Conservation (phyloP, 1,140 invertebrate species). For the Ridgeia piscesae region DNA sequence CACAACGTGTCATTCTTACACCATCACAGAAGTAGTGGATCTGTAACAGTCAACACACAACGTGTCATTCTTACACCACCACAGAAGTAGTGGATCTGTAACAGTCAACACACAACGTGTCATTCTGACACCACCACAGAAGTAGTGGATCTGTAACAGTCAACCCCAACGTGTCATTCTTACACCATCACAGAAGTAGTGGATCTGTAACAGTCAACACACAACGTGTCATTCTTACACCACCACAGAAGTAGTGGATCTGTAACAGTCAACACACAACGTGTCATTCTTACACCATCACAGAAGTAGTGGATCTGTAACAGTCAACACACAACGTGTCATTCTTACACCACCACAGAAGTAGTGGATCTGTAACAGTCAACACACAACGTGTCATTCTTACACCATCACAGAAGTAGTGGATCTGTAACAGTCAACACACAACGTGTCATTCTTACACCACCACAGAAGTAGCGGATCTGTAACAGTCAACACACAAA, state of each 20-base stretch:
- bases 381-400: too few relatives aligned
- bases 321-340: not conserved
- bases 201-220: not conserved
- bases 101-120: not conserved
- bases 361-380: not conserved
- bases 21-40: not conserved
- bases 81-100: not conserved
- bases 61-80: too few relatives aligned
- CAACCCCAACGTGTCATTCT: too few relatives aligned
- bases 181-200: not conserved
- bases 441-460: too few relatives aligned
- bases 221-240: too few relatives aligned
- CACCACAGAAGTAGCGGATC: not conserved
- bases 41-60: not conserved
- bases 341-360: not conserved
- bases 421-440: not conserved
- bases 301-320: not conserved
- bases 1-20: too few relatives aligned
- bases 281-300: too few relatives aligned
- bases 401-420: not conserved
- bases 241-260: not conserved
- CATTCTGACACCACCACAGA: conserved; percentile 35
- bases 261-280: not conserved
- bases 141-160: not conserved
- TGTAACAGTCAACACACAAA: not conserved